Conservation (phyloP, 2,888 invertebrate genomes). For the Amblyjoppa proteus region DNA sequence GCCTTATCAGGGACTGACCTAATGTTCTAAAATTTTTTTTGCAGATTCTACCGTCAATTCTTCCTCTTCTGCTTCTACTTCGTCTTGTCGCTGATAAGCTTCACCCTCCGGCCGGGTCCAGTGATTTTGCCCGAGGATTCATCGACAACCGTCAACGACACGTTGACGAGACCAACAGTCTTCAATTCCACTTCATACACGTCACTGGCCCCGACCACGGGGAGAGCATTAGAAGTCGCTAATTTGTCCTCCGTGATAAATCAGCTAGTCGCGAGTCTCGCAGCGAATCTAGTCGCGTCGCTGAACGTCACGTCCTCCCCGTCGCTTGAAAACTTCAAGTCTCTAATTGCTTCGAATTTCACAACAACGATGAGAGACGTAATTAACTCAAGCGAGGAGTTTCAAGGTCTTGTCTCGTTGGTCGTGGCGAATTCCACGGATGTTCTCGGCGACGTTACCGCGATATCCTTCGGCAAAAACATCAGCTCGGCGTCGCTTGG, state of each 20-base stretch:
- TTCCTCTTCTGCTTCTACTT: slow-evolving; percentile 96
- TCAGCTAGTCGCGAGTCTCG: slow-evolving; percentile 73
- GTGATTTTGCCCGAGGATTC: slow-evolving; percentile 33
- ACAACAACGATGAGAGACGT: slow-evolving; percentile 74
- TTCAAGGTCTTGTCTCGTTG: slow-evolving; percentile 53
- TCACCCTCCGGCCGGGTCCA: slow-evolving; percentile 95
- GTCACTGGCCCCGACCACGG: slow-evolving; percentile 48
- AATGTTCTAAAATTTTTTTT: slow-evolving; percentile 69
- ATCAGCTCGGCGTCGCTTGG: slow-evolving; percentile 41
- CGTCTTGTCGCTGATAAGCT: slow-evolving; percentile 94
- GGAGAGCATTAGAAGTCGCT: slow-evolving; percentile 69
- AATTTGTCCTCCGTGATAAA: slow-evolving; percentile 73
- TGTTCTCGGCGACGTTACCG: slow-evolving; percentile 56
- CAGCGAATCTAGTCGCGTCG: slow-evolving; percentile 72
- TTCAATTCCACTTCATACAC: slow-evolving; percentile 51
- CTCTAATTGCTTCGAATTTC: slow-evolving; percentile 76
- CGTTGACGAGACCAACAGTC: slow-evolving; percentile 61
- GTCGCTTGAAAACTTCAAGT: slow-evolving; percentile 72
- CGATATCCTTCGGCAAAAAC: slow-evolving; percentile 45
- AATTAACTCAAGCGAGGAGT: slow-evolving; percentile 63
- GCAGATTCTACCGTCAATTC: slow-evolving; percentile 96
- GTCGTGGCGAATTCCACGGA: slow-evolving; percentile 53
- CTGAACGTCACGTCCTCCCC: slow-evolving; percentile 71
- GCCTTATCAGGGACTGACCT: too few species aligned
- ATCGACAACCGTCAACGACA: slow-evolving; percentile 61